These are phyloP conservation scores for Balaenoptera acutorostrata DNA, from an alignment of 2,113 vertebrate genomes.

Conservation along the genomic window DNA sequence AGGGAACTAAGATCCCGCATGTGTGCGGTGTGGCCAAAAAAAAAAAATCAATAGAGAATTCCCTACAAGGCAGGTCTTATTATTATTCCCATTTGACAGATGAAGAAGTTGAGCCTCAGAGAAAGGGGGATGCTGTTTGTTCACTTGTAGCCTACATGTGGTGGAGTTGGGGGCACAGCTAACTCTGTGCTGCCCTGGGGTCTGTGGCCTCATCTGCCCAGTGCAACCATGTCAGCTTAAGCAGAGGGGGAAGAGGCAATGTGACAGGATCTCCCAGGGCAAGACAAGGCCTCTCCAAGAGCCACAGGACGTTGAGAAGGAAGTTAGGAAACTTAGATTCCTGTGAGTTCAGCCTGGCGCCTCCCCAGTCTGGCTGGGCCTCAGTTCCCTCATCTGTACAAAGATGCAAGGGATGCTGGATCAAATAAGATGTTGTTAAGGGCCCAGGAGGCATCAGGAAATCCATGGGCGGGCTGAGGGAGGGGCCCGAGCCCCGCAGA, in stretches of 20 bases:
- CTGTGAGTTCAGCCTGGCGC: not conserved
- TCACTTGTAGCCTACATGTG: no score
- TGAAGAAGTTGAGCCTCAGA: not conserved
- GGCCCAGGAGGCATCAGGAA: not conserved
- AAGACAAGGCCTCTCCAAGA: not conserved
- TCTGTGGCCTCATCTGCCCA: not conserved
- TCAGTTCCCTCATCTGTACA: not conserved
- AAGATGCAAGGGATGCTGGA: not conserved
- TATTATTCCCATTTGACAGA: not conserved
- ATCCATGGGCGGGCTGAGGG: not conserved
- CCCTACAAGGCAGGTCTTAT: not conserved
- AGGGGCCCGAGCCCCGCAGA: not conserved
- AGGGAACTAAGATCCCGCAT: no score
- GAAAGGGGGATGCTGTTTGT: not conserved
- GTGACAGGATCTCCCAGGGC: not conserved
- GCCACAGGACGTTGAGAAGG: not conserved
- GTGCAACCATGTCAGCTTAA: accelerated
- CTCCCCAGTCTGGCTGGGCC: not conserved
- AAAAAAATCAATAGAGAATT: not conserved
- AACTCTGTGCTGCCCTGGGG: not conserved
- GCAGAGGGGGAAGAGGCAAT: not conserved
- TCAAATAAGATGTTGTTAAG: not conserved
- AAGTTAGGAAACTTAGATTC: not conserved
- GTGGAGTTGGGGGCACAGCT: not conserved
- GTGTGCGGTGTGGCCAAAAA: no score